Percentiles rank a stretch among this genome's conserved stretches.
Evolutionary conservation across 2,113 vertebrate species (phyloP).

Genomic region (Sclerurus mexicanus): DNA sequence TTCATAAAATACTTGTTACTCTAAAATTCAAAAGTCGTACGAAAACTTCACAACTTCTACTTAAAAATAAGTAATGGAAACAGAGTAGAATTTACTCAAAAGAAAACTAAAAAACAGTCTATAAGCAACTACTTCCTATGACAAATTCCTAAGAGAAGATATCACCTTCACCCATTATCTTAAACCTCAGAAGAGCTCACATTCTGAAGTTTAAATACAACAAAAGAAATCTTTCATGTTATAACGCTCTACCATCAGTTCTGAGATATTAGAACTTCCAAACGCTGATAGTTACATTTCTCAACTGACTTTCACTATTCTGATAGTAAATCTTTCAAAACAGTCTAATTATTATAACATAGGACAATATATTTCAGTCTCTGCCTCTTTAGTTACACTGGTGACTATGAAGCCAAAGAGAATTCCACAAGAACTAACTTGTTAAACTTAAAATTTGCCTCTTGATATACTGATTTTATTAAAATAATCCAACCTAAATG

Average conservation of each 20-base stretch:
- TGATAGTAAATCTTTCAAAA: not conserved
- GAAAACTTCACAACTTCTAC: not conserved
- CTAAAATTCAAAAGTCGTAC: not conserved
- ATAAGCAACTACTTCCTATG: not conserved
- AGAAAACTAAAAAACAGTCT: not conserved
- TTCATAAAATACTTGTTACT: not conserved
- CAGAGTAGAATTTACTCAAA: not conserved
- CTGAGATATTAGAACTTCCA: not conserved
- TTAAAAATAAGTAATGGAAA: not conserved
- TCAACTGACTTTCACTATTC: not conserved
- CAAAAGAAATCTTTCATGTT: not conserved
- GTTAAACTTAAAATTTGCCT: not conserved
- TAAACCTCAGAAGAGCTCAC: not conserved
- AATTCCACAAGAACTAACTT: not conserved
- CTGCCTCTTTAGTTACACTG: not conserved
- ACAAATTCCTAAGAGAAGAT: not conserved
- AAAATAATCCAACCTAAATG: not conserved
- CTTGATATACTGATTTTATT: not conserved
- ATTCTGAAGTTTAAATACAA: not conserved
- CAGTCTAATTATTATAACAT: not conserved
- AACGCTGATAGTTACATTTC: not conserved
- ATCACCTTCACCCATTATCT: not conserved
- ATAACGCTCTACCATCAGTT: not conserved
- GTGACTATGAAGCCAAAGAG: not conserved
- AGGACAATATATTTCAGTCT: not conserved